Conservation (phyloP, 2,113 vertebrate species). For the Aramus guarauna region DNA sequence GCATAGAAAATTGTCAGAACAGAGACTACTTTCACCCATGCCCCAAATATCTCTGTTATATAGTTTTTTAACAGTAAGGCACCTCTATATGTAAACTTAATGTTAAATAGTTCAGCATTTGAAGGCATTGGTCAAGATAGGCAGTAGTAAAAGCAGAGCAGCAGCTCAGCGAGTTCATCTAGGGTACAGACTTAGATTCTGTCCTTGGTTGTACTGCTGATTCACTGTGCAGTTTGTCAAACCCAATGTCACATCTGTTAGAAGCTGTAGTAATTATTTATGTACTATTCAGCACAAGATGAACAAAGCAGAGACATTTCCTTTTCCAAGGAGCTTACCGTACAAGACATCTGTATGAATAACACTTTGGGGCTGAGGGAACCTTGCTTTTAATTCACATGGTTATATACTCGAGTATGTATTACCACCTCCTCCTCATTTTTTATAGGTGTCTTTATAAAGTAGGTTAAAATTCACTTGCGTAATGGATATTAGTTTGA, state of each 20-base stretch:
- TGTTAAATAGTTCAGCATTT: background rate
- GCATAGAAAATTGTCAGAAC: background rate
- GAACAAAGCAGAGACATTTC: background rate
- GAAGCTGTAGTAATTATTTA: background rate
- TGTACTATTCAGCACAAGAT: background rate
- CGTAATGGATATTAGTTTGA: background rate
- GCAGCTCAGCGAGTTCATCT: background rate
- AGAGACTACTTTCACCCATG: background rate
- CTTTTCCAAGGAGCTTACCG: background rate
- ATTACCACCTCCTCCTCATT: background rate
- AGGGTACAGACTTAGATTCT: background rate
- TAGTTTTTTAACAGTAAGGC: no score
- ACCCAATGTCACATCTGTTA: slow-evolving; percentile 10
- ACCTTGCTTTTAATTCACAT: background rate
- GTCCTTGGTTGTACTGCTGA: slow-evolving; percentile 26
- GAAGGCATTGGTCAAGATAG: background rate
- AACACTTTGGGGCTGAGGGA: background rate
- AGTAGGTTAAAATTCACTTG: background rate
- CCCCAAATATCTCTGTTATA: background rate
- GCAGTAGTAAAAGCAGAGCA: background rate
- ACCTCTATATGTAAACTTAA: background rate
- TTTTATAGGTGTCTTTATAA: background rate
- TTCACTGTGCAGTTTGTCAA: slow-evolving; percentile 7
- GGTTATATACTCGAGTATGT: background rate
- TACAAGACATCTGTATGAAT: background rate